Percentiles rank a stretch among this genome's conserved stretches.
These are phyloP conservation scores for Aspidiotus destructor DNA, from an alignment of 2,888 invertebrate genomes.

Conservation along the genomic window DNA sequence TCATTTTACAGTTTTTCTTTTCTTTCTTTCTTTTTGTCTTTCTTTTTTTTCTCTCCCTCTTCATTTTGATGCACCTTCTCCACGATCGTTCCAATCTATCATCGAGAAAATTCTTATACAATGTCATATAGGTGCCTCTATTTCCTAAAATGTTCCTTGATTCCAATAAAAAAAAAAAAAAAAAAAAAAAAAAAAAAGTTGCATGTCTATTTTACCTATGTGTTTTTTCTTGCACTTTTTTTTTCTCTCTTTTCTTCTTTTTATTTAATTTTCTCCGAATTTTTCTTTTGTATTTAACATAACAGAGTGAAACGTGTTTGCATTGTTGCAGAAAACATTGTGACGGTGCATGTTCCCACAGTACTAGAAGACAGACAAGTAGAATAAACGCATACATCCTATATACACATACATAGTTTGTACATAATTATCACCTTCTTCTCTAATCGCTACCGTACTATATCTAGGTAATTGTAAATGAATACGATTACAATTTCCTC, in stretches of 20 bases:
- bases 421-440: slow-evolving; percentile 27
- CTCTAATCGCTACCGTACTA: slow-evolving; percentile 27
- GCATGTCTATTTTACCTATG: background rate
- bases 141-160: too few relatives aligned
- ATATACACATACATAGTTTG: slow-evolving; percentile 26
- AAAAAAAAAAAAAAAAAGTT: background rate
- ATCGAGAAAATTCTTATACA: background rate
- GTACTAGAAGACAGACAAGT: slow-evolving; percentile 37
- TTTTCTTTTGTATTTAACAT: slow-evolving; percentile 18
- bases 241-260: background rate
- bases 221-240: background rate
- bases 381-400: slow-evolving; percentile 27
- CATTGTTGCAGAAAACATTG: slow-evolving; percentile 38
- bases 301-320: slow-evolving; percentile 32
- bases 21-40: slow-evolving; percentile 11
- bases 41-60: too few relatives aligned
- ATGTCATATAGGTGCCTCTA: too few relatives aligned
- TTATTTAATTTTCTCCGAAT: background rate
- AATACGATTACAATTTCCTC: slow-evolving; percentile 22
- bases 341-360: slow-evolving; percentile 39
- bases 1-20: slow-evolving; percentile 14
- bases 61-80: background rate
- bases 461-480: slow-evolving; percentile 25
- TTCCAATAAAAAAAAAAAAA: background rate
- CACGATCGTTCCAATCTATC: slow-evolving; percentile 8